Percentiles rank a stretch among this genome's conserved stretches.
Evolutionary conservation across 2,888 invertebrate genomes (phyloP).

Genomic region (Ethmia dodecea): DNA sequence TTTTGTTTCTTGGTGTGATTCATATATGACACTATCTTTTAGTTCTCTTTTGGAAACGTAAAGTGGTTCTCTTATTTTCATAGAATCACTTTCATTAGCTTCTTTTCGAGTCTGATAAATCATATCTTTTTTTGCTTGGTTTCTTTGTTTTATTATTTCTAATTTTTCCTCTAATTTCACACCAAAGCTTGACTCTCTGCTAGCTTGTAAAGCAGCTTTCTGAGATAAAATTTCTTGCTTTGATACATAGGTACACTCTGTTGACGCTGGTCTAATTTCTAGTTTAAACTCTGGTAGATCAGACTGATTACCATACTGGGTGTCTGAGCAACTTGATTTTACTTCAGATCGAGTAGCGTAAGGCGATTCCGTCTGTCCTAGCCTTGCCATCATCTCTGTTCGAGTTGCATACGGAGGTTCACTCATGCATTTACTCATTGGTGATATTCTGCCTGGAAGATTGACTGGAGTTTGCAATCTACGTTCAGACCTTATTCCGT

Average conservation of each 20-base stretch:
- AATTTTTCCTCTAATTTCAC: slow-evolving; percentile 64
- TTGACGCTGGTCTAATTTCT: slow-evolving; percentile 58
- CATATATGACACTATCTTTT: slow-evolving; percentile 72
- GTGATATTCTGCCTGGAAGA: slow-evolving; percentile 55
- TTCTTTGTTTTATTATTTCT: slow-evolving; percentile 72
- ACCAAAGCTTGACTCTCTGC: slow-evolving; percentile 57
- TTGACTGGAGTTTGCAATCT: slow-evolving; percentile 59
- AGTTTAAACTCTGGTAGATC: slow-evolving; percentile 48
- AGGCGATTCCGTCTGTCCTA: slow-evolving; percentile 57
- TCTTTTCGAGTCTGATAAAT: slow-evolving; percentile 72
- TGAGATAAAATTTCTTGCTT: slow-evolving; percentile 72
- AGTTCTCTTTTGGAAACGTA: slow-evolving; percentile 72
- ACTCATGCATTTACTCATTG: slow-evolving; percentile 69
- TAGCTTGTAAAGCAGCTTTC: slow-evolving; percentile 68
- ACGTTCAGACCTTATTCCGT: slow-evolving; percentile 60
- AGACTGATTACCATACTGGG: slow-evolving; percentile 42
- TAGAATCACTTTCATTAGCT: slow-evolving; percentile 62
- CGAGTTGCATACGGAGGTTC: slow-evolving; percentile 67
- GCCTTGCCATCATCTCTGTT: slow-evolving; percentile 63
- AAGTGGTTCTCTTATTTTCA: slow-evolving; percentile 65
- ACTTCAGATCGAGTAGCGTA: slow-evolving; percentile 58
- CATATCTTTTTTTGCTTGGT: slow-evolving; percentile 73
- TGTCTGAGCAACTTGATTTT: slow-evolving; percentile 66
- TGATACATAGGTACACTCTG: slow-evolving; percentile 70
- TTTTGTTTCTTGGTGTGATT: slow-evolving; percentile 68